Evolutionary conservation across 1,140 invertebrate species (phyloP), one percentile per base, ranked within the genome.

Genomic region (Halotydeus destructor): DNA sequence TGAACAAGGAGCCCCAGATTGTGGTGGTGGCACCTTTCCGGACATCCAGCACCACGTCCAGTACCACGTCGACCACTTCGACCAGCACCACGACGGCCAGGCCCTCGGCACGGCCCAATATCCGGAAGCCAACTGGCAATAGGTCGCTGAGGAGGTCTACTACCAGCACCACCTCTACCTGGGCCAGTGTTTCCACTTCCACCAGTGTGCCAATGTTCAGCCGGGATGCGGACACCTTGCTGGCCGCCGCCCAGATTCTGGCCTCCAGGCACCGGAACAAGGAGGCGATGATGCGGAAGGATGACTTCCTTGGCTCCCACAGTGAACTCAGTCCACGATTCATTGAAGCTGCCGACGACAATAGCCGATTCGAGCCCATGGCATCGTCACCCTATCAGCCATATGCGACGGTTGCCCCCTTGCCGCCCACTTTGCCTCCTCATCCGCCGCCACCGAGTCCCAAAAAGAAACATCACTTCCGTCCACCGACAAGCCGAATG

Each of bases 11-110:
- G 6, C 45, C 40, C 22, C 40, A 38, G 8, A 43, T 47, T 31
- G 45, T 47, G 3, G 44, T 46, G 24, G 34, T 47, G 3, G 45
- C 45, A 18, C 41, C 45, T 8, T 16, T 39, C 12, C 35, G 26
- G 11, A 39, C 23, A 25, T 21, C 38, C 5, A 41, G 35, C 11
- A 14, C 36, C n/a, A 24, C 23, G 22, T 11, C 38, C 8, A 18
- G 37, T 21, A 24, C 44, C 14, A 8, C 42, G 27, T 8, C 33
- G 12, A 42, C 41, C 22, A 34, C 31, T 9, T 14, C 30, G 5
- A 26, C 8, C 12, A 24, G n/a, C 18, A 12, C 16, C 16, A 14
- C 9, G 33, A 16, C 12, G 5, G 24, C 25, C n/a, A 28, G 12
- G 23, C 25, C 3, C 18, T 45, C 12, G 18, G 30, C 11, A 28